Evolutionary conservation across 2,797 vertebrate species (phyloP), one percentile per base, ranked within the genome.

Genomic region (Craterocephalus amniculus): DNA sequence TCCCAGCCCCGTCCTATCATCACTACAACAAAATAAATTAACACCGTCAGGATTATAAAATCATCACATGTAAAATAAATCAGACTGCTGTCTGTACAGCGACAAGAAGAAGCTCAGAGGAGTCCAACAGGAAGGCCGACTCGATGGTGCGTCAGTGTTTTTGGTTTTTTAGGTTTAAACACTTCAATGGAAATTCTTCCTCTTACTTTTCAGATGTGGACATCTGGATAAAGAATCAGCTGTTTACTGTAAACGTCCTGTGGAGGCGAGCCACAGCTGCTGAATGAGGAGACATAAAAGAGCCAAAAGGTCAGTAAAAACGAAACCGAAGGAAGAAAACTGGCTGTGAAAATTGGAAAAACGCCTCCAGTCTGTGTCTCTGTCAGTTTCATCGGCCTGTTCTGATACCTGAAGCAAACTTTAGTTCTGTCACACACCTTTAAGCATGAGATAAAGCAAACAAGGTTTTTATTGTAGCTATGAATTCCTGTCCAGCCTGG

Each of bases 21-120:
- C 45, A 65, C 67, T 27, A 79, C 40, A 20, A 79, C 63, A 55
- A 64, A 90, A 92, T 89, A 90, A 91, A 91, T 90, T 80, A 92
- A 84, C 82, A 88, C 74, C 80, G 71, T 76, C 78, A 83, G 62
- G 51, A 86, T 68, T 86, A 76, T 63, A 6, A 80, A 62, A 38
- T 67, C 40, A 58, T 74, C 78, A 87, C 74, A 26, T 58, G 61
- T 43, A 55, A 63, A 32, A 76, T 40, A 35, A 77, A 67, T 70
- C 38, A 58, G 43, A 13, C 48, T 12, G 76, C 59, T 2, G 27
- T 76, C 70, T 69, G 59, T 67, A 77, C 69, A 80, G 70, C 61
- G 82, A 81, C 45, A 32, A 3, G 74, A 57, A 72, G 74, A 83
- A 67, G 67, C 82, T 78, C 74, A 43, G 49, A 32, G 36, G 13